Conservation (phyloP, 2,888 invertebrate species). For the Amorpha juglandis region DNA sequence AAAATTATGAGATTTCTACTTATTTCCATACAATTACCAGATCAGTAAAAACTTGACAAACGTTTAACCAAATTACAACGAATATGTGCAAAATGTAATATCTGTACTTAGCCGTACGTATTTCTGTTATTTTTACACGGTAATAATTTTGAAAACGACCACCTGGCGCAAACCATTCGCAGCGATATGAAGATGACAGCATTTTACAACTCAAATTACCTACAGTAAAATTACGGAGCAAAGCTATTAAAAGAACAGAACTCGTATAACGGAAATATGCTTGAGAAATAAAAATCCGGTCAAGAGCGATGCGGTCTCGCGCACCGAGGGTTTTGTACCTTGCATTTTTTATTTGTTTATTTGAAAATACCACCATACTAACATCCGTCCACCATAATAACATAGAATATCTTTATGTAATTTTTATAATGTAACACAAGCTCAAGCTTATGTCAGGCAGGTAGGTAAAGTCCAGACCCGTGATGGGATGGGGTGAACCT, state of each 20-base stretch:
- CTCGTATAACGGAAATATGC: background rate
- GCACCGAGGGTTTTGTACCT: no score
- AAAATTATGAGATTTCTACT: background rate
- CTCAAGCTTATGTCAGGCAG: no score
- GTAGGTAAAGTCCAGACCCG: no score
- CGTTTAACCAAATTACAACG: slow-evolving; percentile 10
- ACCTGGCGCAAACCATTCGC: background rate
- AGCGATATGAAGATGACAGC: slow-evolving; percentile 3
- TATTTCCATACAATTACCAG: background rate
- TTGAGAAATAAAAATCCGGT: background rate
- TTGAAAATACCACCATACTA: no score
- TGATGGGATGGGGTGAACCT: no score
- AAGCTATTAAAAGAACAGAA: slow-evolving; percentile 3
- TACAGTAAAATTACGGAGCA: background rate
- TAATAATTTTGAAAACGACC: slow-evolving; percentile 6
- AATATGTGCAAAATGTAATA: background rate
- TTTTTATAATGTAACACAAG: no score
- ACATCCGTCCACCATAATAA: no score
- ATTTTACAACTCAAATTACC: background rate
- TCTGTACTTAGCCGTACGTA: background rate
- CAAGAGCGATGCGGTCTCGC: background rate
- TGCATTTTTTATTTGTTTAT: no score
- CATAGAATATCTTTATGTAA: no score
- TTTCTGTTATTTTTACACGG: slow-evolving; percentile 9
- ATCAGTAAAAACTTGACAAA: background rate